phyloP scores from a whole-genome alignment of 2,888 invertebrate species.

The Hypomecis punctinalis region DNA sequence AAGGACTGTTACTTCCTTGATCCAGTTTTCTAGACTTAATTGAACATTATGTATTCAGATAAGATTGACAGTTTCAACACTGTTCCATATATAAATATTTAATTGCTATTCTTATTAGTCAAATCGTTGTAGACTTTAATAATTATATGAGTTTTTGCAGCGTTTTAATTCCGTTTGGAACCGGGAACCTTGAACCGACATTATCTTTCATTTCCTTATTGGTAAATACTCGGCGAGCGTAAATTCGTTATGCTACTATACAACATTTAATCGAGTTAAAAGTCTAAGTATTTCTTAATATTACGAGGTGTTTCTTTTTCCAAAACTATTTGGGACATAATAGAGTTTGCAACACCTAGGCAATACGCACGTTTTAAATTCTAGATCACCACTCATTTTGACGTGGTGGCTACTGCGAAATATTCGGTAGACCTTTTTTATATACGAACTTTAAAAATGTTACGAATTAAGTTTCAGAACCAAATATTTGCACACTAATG shows the following conservation, averaged over 20 bases:
- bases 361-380: constrained; percentile 7
- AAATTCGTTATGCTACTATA: constrained; percentile 48
- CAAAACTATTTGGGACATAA: constrained; percentile 15
- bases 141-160: constrained; percentile 47
- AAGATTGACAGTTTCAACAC: constrained; percentile 45
- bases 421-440: not conserved
- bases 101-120: constrained; percentile 34
- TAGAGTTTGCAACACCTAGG: constrained; percentile 8
- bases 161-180: constrained; percentile 55
- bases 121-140: constrained; percentile 39
- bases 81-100: constrained; percentile 15
- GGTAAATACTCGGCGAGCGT: constrained; percentile 48
- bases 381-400: constrained; percentile 1
- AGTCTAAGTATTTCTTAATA: constrained; percentile 22
- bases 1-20: constrained; percentile 75
- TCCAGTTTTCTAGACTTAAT: constrained; percentile 61
- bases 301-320: constrained; percentile 14
- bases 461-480: too few relatives aligned
- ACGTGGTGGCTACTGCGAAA: not conserved
- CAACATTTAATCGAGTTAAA: constrained; percentile 34
- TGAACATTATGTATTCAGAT: constrained; percentile 62
- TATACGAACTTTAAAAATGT: too few relatives aligned
- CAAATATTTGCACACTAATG: too few relatives aligned
- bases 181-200: constrained; percentile 64
- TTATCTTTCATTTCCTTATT: constrained; percentile 77